phyloP scores from a whole-genome alignment of 2,888 invertebrate genomes.

The Spisula solida region DNA sequence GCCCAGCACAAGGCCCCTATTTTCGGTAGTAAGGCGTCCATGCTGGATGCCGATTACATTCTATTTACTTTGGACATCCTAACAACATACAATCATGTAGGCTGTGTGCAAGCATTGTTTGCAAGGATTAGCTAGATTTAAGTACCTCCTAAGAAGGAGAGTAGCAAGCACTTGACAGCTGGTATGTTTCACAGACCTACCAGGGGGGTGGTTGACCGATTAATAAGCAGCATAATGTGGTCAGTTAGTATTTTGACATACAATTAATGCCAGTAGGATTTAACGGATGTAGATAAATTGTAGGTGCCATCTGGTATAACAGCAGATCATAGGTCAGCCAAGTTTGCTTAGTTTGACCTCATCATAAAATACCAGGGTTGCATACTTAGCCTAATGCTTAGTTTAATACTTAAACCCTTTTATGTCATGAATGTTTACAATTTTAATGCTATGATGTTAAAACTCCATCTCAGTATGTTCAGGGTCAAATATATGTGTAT shows the following conservation, averaged over 20 bases:
- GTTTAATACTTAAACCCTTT: slow-evolving; percentile 19
- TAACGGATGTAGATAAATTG: slow-evolving; percentile 28
- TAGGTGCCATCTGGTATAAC: background rate
- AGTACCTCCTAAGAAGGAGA: slow-evolving; percentile 15
- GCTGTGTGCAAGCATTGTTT: slow-evolving; percentile 21
- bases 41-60: slow-evolving; percentile 20
- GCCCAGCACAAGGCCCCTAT: slow-evolving; percentile 3
- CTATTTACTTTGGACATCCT: slow-evolving; percentile 14
- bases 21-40: background rate
- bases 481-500: background rate
- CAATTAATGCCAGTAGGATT: slow-evolving; percentile 36
- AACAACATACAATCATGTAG: slow-evolving; percentile 22
- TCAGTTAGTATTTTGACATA: slow-evolving; percentile 40
- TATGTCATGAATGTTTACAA: slow-evolving; percentile 1
- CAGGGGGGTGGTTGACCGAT: slow-evolving; percentile 40
- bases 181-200: slow-evolving; percentile 39
- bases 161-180: slow-evolving; percentile 37
- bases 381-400: background rate
- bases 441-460: background rate
- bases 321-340: background rate
- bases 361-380: background rate
- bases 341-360: background rate
- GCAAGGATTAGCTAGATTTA: slow-evolving; percentile 22
- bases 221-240: slow-evolving; percentile 31
- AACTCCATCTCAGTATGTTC: background rate